Conservation (phyloP, 2,113 vertebrate species). For the Prinia subflava region DNA sequence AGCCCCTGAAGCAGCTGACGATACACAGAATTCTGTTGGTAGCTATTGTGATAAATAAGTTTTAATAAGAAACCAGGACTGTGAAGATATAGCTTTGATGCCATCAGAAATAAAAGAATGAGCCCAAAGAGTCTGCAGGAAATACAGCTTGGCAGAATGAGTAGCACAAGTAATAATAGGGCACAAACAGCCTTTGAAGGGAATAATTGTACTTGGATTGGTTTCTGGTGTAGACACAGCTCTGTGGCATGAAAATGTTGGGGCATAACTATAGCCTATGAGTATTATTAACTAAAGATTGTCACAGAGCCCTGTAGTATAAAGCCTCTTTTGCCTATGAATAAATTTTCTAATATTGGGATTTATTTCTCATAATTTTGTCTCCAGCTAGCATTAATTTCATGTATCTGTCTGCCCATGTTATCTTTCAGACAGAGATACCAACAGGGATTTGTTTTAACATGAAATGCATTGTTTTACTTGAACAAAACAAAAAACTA, state of each 20-base stretch:
- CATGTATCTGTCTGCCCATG: fast-evolving
- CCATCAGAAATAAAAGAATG: not conserved
- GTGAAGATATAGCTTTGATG: not conserved
- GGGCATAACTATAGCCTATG: not conserved
- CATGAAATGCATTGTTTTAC: not conserved
- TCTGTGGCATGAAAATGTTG: not conserved
- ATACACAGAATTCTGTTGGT: not conserved
- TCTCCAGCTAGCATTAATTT: not conserved
- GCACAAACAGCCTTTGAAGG: not conserved
- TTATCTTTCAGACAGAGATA: not conserved
- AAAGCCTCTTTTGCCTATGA: not conserved
- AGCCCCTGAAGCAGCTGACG: not conserved
- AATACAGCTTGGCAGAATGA: not conserved
- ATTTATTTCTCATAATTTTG: not conserved
- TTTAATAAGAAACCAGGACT: not conserved
- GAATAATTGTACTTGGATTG: not conserved
- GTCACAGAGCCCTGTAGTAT: not conserved
- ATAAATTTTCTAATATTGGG: not conserved
- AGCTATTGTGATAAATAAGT: not conserved
- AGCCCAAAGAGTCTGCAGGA: not conserved
- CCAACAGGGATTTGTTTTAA: not conserved
- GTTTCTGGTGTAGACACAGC: not conserved
- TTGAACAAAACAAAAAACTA: not conserved
- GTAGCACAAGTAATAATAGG: not conserved
- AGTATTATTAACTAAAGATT: not conserved